Percentiles rank a stretch among this genome's conserved stretches.
These are phyloP conservation scores for Macaca fascicularis DNA, from an alignment of 2,113 vertebrate genomes.

Conservation along the genomic window DNA sequence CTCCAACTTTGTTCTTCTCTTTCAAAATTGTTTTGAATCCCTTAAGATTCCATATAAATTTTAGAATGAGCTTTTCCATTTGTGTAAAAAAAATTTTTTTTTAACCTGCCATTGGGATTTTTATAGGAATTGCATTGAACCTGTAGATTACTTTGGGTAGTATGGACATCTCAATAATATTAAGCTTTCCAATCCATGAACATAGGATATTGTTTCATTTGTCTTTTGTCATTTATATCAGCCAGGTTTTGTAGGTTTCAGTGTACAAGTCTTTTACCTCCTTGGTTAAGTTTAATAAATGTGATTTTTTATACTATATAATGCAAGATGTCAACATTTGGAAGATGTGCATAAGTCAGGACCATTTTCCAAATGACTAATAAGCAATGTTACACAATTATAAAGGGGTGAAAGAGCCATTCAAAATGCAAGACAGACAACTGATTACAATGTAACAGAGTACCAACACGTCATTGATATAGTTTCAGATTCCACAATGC, in stretches of 20 bases:
- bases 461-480: rapidly evolving
- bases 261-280: not conserved
- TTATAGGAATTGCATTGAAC: not conserved
- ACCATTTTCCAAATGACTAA: not conserved
- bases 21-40: not conserved
- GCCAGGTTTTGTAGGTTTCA: not conserved
- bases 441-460: not conserved
- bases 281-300: not conserved
- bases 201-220: not conserved
- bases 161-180: not conserved
- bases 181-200: not conserved
- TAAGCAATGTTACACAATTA: not conserved
- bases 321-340: not conserved
- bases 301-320: not conserved
- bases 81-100: not conserved
- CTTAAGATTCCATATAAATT: not conserved
- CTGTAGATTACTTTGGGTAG: not conserved
- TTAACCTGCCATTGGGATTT: not conserved
- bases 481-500: not conserved
- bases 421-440: not conserved
- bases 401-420: not conserved
- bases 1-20: not conserved
- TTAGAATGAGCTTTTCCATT: not conserved
- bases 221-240: not conserved
- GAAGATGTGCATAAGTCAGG: not conserved